Evolutionary conservation across 2,888 invertebrate genomes (phyloP), one percentile per base, ranked within the genome.

Genomic region (Noctua janthe): DNA sequence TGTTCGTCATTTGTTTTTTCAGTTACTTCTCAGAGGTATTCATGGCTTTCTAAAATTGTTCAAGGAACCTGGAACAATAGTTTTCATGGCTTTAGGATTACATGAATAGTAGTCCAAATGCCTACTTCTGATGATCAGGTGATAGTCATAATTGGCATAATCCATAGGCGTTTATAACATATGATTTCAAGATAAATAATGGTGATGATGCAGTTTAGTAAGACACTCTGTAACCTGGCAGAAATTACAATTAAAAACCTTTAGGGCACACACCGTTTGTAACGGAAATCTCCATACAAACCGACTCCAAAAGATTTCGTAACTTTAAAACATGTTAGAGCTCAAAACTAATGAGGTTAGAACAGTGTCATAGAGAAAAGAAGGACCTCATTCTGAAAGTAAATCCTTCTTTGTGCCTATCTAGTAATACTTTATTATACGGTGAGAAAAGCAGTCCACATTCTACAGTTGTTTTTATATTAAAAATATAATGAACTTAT

Each of bases 401-500:
- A 2, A 35, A 49, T 56, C 6, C 35, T 13, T 23, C 29, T 67
- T 67, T 49, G 2, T 17, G 1, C 13, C 20, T 66, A 35, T 7
- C n/a, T 47, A 75, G 1, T 56, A 56, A 66, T 83, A 66, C 39
- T 76, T 83, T 51, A 76, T 20, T 20, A 43, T 4, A 23, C 29
- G 5, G 39, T 76, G 17, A 64, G 20, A 81, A 73, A 39, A 82
- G 6, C 15, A 67, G 39, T 56, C 20, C 47, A 29, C 47, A 54
- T 29, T 59, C 56, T 39, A 20, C 70, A 56, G 47, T 71, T 20
- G 71, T 35, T 71, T 59, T 84, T 67, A 59, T 74, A 83, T 83
- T 76, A 51, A 82, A 81, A 85, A 73, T 72, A 73, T 66, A 72
- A 82, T 81, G 43, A 51, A 59, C 54, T 15, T 20, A 17, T 81